Conservation (phyloP, 2,888 invertebrate species). For the Odontomyia ornata region DNA sequence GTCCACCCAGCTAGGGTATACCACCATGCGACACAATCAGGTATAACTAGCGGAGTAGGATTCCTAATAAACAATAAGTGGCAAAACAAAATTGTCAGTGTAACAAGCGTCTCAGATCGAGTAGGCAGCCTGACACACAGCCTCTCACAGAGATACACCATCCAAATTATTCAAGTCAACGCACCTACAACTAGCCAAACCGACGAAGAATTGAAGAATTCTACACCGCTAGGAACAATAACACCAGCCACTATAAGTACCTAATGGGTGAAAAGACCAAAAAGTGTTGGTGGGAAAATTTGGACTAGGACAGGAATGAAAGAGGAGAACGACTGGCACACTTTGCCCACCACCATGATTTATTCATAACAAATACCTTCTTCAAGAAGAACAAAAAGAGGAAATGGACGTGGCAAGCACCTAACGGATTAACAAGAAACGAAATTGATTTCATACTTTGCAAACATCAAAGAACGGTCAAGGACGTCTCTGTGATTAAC, state of each 20-base stretch:
- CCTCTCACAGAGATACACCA: not conserved
- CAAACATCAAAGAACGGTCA: too few species aligned
- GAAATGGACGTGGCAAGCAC: too few species aligned
- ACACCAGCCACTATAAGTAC: constrained; percentile 8
- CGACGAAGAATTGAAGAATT: not conserved
- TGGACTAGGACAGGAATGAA: not conserved
- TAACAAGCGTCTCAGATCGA: not conserved
- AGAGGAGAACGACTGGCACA: too few species aligned
- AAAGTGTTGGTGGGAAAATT: not conserved
- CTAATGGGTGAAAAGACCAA: not conserved
- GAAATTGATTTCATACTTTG: too few species aligned
- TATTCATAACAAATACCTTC: too few species aligned
- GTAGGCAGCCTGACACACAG: not conserved
- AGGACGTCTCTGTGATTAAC: too few species aligned
- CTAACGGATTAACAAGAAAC: too few species aligned
- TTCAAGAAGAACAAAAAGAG: too few species aligned
- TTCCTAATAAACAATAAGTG: constrained; percentile 26
- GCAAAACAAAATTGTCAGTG: not conserved
- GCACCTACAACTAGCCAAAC: not conserved
- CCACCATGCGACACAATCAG: not conserved
- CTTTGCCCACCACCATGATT: too few species aligned
- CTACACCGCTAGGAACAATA: not conserved
- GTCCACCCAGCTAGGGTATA: too few species aligned
- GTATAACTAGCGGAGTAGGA: too few species aligned
- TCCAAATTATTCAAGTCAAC: constrained; percentile 2